Percentiles rank a stretch among this genome's conserved stretches.
These are phyloP conservation scores for Tapirus indicus DNA, from an alignment of 2,797 vertebrate species.

Conservation along the genomic window DNA sequence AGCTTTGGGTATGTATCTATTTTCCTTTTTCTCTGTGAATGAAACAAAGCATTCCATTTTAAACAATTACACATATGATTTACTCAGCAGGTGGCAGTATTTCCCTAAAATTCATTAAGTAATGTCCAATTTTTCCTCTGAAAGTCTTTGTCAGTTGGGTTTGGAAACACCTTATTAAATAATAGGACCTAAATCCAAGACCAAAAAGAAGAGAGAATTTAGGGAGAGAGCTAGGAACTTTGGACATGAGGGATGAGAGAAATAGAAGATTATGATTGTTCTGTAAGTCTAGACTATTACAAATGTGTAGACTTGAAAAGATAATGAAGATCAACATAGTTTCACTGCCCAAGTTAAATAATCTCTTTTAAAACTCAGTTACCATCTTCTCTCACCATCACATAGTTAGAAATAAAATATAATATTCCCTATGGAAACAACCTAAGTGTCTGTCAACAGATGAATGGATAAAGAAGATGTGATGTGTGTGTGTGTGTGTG, in stretches of 20 bases:
- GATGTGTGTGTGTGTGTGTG: not conserved
- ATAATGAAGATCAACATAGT: not conserved
- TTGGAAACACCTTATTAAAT: not conserved
- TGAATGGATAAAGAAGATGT: not conserved
- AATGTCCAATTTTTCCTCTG: not conserved
- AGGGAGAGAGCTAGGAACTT: not conserved
- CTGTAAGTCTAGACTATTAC: not conserved
- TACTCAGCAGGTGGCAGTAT: slow-evolving; percentile 86
- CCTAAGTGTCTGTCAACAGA: not conserved
- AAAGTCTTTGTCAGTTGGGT: not conserved
- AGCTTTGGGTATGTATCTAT: slow-evolving; percentile 65
- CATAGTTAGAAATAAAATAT: not conserved
- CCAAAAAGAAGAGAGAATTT: not conserved
- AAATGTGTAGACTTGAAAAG: not conserved
- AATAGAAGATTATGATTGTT: not conserved
- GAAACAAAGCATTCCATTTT: not conserved
- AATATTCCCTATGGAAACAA: not conserved
- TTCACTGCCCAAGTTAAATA: not conserved
- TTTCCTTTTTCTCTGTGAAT: slow-evolving; percentile 34
- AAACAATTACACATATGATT: not conserved
- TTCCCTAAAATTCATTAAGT: slow-evolving; percentile 52
- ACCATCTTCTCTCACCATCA: not conserved
- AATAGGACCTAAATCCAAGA: not conserved
- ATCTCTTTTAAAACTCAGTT: not conserved
- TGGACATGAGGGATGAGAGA: not conserved